Percentiles rank a stretch among this genome's conserved stretches.
Evolutionary conservation across 2,797 vertebrate genomes (phyloP).

Genomic region (Lates japonicus): DNA sequence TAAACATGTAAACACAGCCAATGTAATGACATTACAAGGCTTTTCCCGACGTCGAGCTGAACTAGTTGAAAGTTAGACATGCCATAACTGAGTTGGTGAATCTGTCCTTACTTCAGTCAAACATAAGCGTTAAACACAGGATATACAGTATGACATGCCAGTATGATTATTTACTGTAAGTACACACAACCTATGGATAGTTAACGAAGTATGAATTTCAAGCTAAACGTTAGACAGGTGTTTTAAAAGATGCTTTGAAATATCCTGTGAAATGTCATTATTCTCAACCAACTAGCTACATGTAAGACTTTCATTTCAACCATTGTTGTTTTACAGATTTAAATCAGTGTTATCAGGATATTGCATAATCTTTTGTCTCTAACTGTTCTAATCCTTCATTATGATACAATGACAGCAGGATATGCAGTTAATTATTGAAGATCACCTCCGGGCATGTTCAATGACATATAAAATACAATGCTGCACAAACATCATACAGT

Average conservation of each 20-base stretch:
- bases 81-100: background rate
- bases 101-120: background rate
- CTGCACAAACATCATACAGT: background rate
- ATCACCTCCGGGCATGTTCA: too few relatives aligned
- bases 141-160: background rate
- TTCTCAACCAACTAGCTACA: background rate
- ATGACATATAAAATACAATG: too few relatives aligned
- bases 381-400: background rate
- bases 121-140: background rate
- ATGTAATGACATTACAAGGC: background rate
- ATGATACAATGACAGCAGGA: background rate
- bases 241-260: background rate
- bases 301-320: background rate
- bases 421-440: background rate
- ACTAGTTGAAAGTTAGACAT: background rate
- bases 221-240: background rate
- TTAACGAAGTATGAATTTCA: background rate
- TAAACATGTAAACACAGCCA: background rate
- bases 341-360: background rate
- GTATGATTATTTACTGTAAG: background rate
- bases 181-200: background rate
- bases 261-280: background rate
- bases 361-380: background rate
- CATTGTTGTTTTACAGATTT: background rate
- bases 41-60: background rate